These are phyloP conservation scores for Cryptocheilus praepositus DNA, from an alignment of 2,888 invertebrate species.

Conservation along the genomic window DNA sequence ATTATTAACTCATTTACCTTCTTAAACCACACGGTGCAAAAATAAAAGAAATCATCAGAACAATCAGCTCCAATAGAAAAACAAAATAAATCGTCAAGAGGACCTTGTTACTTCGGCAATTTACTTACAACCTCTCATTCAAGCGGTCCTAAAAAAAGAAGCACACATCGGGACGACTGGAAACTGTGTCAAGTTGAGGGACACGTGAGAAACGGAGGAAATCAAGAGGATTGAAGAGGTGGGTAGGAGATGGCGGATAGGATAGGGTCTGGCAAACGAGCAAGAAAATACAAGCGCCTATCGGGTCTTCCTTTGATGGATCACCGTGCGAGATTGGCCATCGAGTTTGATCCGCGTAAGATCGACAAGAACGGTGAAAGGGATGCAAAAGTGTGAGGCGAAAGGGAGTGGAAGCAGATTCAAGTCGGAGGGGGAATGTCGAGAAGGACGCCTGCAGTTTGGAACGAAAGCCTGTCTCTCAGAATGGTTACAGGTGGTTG, in stretches of 20 bases:
- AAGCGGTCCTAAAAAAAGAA: no score
- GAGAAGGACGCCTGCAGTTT: constrained; percentile 22
- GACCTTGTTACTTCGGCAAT: no score
- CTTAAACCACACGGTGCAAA: no score
- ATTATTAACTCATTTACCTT: no score
- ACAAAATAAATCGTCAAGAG: no score
- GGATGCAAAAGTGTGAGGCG: constrained; percentile 13
- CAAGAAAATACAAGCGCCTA: constrained; percentile 5
- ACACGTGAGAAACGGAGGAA: not conserved
- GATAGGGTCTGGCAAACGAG: not conserved
- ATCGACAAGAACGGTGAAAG: constrained; percentile 3
- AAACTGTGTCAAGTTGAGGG: no score
- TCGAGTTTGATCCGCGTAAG: constrained; percentile 27
- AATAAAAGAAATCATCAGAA: no score
- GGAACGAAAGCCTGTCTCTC: constrained; percentile 43
- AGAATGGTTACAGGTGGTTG: constrained; percentile 62
- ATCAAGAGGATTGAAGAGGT: not conserved
- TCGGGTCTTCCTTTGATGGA: constrained; percentile 32
- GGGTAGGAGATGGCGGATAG: not conserved
- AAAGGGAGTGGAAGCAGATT: not conserved
- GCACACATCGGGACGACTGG: no score
- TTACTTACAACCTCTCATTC: no score
- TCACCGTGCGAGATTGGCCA: constrained; percentile 37
- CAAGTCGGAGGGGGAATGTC: no score
- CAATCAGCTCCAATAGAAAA: no score